Evolutionary conservation across 2,113 vertebrate species (phyloP), one percentile per base, ranked within the genome.

Genomic region (Oxygymnocypris stewartii): DNA sequence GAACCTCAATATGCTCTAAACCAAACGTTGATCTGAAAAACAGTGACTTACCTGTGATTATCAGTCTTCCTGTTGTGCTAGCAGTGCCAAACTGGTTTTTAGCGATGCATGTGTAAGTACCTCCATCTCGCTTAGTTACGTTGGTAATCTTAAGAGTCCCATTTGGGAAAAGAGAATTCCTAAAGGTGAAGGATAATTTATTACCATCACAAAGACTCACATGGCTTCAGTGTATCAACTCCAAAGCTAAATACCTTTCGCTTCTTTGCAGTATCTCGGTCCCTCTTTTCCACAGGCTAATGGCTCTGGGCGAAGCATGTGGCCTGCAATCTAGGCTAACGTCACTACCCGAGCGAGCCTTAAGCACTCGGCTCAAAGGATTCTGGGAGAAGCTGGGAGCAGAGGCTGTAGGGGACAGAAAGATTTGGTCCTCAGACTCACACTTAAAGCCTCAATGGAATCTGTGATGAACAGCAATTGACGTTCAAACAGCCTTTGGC

Each of bases 31-130:
- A 77, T 47, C 12, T 28, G 57, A 28, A 77, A 51, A 25, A 77
- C 0, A 47, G 28, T 51, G 20, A 74, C 87, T 92, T 87, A 99
- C 97, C 97, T 37, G 97, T 98, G 59, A 98, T 94, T 6, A 97
- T 51, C 86, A 99, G 85, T 84, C 20, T 95, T 63, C 96, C 96
- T 8, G 96, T 95, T 28, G 95, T 96, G 86, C 91, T 98, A 13
- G 97, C 96, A n/a, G 92, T 92, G 82, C 98, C 98, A 94, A 99
- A 99, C 92, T 96, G 96, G 91, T 99, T 99, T 91, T 95, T 95
- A 11, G 97, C 97, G 61, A 96, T 85, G 87, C 98, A 99, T 0
- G 94, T 97, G 90, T 98, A 99, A 89, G 88, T 95, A 81, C 95
- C 97, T 75, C 94, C 93, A 57, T 99, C 98, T 31, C 44, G 92